These are phyloP conservation scores for Heliconius eleuchia DNA, from an alignment of 1,140 invertebrate species.

Conservation along the genomic window DNA sequence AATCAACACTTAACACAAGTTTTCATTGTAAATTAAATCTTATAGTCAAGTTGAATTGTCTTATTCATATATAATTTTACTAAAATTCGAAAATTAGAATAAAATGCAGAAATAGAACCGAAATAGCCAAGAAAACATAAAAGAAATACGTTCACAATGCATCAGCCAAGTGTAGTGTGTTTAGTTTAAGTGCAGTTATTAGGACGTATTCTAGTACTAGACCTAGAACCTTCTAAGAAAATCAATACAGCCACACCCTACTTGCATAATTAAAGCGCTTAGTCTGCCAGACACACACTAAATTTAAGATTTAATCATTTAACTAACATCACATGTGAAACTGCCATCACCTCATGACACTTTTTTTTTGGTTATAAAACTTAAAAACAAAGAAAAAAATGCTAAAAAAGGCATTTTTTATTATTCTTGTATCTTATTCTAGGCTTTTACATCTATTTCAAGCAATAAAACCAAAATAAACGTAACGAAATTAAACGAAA, in stretches of 20 bases:
- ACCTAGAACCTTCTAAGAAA: slow-evolving; percentile 80
- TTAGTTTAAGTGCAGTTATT: slow-evolving; percentile 67
- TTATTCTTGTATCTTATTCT: slow-evolving; percentile 22
- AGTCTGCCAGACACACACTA: slow-evolving; percentile 38
- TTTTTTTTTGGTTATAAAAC: slow-evolving; percentile 78
- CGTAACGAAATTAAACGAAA: slow-evolving; percentile 40
- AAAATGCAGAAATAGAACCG: slow-evolving; percentile 24
- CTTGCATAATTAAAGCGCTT: slow-evolving; percentile 75
- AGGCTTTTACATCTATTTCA: slow-evolving; percentile 11
- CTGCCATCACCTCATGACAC: slow-evolving; percentile 69
- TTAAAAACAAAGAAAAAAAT: slow-evolving; percentile 79
- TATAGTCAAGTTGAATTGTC: neutral
- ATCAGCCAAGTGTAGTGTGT: slow-evolving; percentile 53
- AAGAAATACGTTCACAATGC: slow-evolving; percentile 38
- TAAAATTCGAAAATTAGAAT: neutral
- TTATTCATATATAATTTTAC: neutral
- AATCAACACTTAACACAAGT: neutral
- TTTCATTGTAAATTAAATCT: neutral
- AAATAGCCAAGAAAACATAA: slow-evolving; percentile 26
- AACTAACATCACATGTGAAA: slow-evolving; percentile 68
- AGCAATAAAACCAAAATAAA: slow-evolving; percentile 26
- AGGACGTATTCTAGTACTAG: slow-evolving; percentile 70
- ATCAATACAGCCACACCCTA: slow-evolving; percentile 82
- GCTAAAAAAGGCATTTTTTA: slow-evolving; percentile 53
- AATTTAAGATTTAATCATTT: slow-evolving; percentile 54